Base-by-base conservation (phyloP, 2,113 vertebrate species). In the Perca fluviatilis region DNA sequence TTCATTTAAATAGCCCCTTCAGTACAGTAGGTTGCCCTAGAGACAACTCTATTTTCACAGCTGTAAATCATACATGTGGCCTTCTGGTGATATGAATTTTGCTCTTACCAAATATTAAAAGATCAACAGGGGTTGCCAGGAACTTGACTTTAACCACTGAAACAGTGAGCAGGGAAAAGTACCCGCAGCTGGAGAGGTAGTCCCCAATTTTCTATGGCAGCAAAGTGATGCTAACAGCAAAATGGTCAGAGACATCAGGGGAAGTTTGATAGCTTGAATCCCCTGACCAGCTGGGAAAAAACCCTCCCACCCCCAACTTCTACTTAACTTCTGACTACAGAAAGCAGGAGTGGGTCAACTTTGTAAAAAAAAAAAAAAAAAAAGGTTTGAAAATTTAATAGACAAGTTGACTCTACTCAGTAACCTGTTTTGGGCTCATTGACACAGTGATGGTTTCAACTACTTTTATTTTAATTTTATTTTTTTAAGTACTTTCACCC, bases 101-200 rank as follows among this genome's bases (percentile, higher is more conserved):
- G 63, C 7, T 21, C 16, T 64, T 8, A 27, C 4, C 2, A 64
- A 64, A 64, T 36, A 65, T 65, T n/a, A 56, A 79, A 36, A 82
- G 47, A 74, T 67, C 40, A 71, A 47, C 23, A 61, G 58, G 77
- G 65, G 46, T 76, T 89, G 1, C 78, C 83, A 78, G 43, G 60
- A 85, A 75, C 67, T 83, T 47, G 60, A n/a, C 30, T 16, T 33
- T 12, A 57, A 46, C 49, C 40, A 68, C 19, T 68, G 50, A 89
- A 84, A 51, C 49, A 53, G 77, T 56, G 11, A 80, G 16, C 2
- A 18, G 23, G 21, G 47, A 83, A 80, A 88, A 88, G 79, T 40
- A 89, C 86, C 82, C 54, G 36, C 72, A 85, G 49, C 50, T 71
- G 63, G 4, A 62, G 72, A 83, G 60, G 50, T 19, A 70, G 54